A percentile compares a stretch with the other conserved stretches of the same genome.
Conservation (phyloP, 2,797 vertebrate genomes). For the Hippocampus kuda region DNA sequence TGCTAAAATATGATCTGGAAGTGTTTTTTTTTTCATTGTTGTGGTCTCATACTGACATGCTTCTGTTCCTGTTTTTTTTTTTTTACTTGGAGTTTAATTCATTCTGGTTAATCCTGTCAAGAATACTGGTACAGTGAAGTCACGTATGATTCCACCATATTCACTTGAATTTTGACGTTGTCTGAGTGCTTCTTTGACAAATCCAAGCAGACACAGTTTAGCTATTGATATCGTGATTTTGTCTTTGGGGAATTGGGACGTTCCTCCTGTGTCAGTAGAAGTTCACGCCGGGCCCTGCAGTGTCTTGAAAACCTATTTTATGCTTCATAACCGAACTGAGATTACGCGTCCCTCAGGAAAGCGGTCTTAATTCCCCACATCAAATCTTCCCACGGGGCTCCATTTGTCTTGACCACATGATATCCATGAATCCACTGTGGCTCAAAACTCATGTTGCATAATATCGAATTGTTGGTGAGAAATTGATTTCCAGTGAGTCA, state of each 20-base stretch:
- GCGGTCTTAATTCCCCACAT: slow-evolving; percentile 37
- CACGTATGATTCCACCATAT: not conserved
- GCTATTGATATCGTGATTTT: slow-evolving; percentile 7
- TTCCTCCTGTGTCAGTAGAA: slow-evolving; percentile 14
- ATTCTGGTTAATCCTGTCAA: too few relatives aligned
- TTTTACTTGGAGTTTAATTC: not conserved
- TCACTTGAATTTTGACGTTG: slow-evolving; percentile 1
- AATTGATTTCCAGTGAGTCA: not conserved
- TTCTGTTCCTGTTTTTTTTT: slow-evolving; percentile 10
- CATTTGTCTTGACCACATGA: slow-evolving; percentile 14
- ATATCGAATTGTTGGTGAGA: not conserved
- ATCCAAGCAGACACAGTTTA: slow-evolving; percentile 11
- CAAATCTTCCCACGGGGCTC: slow-evolving; percentile 3
- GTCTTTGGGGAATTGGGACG: slow-evolving; percentile 26
- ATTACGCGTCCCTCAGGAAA: slow-evolving; percentile 17
- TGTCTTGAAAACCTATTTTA: slow-evolving; percentile 30
- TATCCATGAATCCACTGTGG: slow-evolving; percentile 4
- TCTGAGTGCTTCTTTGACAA: slow-evolving; percentile 11
- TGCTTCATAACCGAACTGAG: slow-evolving; percentile 35
- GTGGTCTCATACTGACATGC: not conserved
- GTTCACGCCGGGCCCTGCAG: slow-evolving; percentile 37
- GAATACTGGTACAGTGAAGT: not conserved
- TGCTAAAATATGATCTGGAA: not conserved
- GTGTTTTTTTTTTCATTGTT: not conserved
- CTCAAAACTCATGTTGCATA: slow-evolving; percentile 2